Evolutionary conservation across 1,140 invertebrate species (phyloP), one percentile per base, ranked within the genome.

Genomic region (Danaus melanippus): DNA sequence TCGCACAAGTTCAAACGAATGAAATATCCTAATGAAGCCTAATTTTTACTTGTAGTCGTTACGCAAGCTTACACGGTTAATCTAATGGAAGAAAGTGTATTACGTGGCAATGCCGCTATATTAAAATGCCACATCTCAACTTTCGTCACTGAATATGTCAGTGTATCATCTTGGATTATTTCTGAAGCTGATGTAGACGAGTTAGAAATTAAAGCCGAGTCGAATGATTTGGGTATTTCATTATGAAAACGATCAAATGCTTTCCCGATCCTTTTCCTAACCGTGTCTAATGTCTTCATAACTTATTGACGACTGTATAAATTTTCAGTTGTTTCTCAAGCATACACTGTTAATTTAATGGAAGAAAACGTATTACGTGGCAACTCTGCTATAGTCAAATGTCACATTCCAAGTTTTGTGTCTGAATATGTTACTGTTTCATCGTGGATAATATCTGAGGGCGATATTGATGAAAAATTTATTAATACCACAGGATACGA

Each of bases 91-190:
- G 95, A 96, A 85, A 94, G 95, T 83, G 94, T 96, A 53, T 90
- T 96, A 69, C 91, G 93, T 70, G 95, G 95, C 60, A 97, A 97
- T 85, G 92, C 93, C 64, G 95, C 93, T 67, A 93, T 96, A 79
- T 90, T 97, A 67, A 96, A 96, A 90, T 97, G 95, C 90, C 93
- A 96, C 88, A 95, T 97, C 85, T 95, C 95, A 57, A 95, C 94
- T 84, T 96, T 96, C 87, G 94, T 96, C 56, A 93, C 94, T 69
- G 95, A 96, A 89, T 96, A 94, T 87, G 93, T 96, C 70, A 90
- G 89, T 77, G 93, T 96, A 62, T 91, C 92, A 60, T 93, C 93
- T 76, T 97, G 95, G 95, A 89, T 96, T 72, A 91, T 94, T 84
- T 92, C 93, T 67, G 92, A 93, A 82, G 76, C 71, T 17, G 79